Conservation (phyloP, 2,113 vertebrate species). For the Ochotona curzoniae region DNA sequence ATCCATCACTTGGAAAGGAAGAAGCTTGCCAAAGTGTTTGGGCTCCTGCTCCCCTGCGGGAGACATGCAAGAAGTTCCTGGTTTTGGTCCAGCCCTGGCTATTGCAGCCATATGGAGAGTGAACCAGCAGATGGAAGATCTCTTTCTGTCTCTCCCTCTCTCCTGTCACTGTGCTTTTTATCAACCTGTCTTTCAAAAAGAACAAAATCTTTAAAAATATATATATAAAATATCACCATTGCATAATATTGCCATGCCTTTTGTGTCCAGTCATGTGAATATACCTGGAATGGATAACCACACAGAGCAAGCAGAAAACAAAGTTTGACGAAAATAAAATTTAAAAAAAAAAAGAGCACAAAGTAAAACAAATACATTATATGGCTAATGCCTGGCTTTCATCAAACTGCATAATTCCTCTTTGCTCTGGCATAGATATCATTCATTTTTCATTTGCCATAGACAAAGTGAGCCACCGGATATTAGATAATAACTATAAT, state of each 20-base stretch:
- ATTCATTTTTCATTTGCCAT: constrained; percentile 45
- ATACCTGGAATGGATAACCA: background rate
- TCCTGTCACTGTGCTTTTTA: too few relatives aligned
- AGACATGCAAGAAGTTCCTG: too few relatives aligned
- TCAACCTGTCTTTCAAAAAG: too few relatives aligned
- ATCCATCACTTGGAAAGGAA: too few relatives aligned
- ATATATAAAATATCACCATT: background rate
- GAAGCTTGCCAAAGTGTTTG: too few relatives aligned
- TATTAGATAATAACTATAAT: constrained; percentile 56
- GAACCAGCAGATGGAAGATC: too few relatives aligned
- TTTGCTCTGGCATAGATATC: background rate
- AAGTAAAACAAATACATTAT: background rate
- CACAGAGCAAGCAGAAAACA: background rate
- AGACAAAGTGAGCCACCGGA: constrained; percentile 55
- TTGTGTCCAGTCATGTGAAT: background rate
- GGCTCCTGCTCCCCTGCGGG: too few relatives aligned
- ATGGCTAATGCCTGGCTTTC: background rate
- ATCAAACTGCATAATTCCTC: constrained; percentile 8
- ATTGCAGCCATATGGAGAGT: too few relatives aligned
- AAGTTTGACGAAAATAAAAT: background rate
- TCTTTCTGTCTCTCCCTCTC: too few relatives aligned
- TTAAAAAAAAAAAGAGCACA: constrained; percentile 17
- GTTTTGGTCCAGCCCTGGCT: too few relatives aligned
- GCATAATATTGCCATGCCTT: background rate
- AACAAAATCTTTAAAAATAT: too few relatives aligned